Conservation (phyloP, 2,113 vertebrate genomes). For the Carollia perspicillata region DNA sequence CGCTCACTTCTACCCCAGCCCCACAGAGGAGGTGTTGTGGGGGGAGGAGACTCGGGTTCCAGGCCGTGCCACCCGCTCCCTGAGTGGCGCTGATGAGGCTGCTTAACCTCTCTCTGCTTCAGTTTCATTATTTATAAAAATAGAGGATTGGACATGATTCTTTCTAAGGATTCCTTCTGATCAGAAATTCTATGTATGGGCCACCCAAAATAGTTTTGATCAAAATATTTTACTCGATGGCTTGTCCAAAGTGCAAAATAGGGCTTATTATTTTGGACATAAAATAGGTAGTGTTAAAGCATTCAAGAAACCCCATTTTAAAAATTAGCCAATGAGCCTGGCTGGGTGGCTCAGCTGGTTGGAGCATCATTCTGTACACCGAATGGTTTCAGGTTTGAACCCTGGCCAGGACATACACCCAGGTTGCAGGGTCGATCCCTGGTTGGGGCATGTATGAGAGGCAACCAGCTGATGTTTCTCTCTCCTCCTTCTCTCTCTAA, state of each 20-base stretch:
- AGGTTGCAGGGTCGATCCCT: too few species aligned
- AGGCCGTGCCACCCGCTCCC: not conserved
- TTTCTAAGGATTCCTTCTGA: not conserved
- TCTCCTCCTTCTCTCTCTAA: too few species aligned
- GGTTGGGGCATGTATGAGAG: too few species aligned
- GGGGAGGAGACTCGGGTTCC: not conserved
- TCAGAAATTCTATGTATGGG: not conserved
- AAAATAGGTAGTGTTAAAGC: not conserved
- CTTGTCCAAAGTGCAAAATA: not conserved
- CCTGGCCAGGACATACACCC: too few species aligned
- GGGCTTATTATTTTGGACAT: not conserved
- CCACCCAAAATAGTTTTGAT: not conserved
- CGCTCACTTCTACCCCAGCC: not conserved
- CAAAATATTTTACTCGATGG: not conserved
- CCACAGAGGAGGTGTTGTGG: not conserved
- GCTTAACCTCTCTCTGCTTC: not conserved
- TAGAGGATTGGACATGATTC: not conserved
- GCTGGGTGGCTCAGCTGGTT: too few species aligned
- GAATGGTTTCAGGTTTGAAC: too few species aligned
- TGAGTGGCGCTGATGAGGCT: not conserved
- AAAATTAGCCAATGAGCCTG: not conserved
- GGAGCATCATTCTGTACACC: too few species aligned
- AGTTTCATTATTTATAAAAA: not conserved
- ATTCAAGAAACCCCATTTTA: not conserved
- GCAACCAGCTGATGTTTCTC: too few species aligned